A percentile compares a stretch with the other conserved stretches of the same genome.
Conservation (phyloP, 2,888 invertebrate species). For the Drosophila infuscata region DNA sequence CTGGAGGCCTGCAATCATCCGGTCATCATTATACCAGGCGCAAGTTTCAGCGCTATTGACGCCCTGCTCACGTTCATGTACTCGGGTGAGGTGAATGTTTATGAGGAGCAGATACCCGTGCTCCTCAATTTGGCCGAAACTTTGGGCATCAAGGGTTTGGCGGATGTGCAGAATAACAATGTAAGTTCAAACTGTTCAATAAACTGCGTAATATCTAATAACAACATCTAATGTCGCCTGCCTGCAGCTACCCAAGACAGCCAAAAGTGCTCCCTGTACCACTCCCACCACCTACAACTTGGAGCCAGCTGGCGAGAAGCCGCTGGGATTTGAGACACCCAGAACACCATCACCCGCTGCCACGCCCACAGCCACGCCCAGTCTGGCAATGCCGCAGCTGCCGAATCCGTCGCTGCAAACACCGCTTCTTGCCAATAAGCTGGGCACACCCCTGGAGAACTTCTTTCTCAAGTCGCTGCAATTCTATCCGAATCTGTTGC, state of each 20-base stretch:
- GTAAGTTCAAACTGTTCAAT: conserved; percentile 85
- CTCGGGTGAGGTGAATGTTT: conserved; percentile 94
- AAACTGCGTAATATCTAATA: background rate
- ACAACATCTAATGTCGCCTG: background rate
- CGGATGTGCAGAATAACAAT: conserved; percentile 89
- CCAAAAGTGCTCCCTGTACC: conserved; percentile 57
- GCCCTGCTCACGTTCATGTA: conserved; percentile 95
- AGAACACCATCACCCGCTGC: conserved; percentile 60
- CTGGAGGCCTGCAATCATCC: conserved; percentile 84
- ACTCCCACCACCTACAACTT: conserved; percentile 40
- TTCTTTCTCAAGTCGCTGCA: conserved; percentile 85
- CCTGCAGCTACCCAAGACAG: conserved; percentile 73
- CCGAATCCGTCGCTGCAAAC: conserved; percentile 59
- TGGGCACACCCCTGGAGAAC: conserved; percentile 83
- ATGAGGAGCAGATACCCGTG: conserved; percentile 91
- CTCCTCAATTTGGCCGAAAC: conserved; percentile 92
- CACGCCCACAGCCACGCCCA: conserved; percentile 56
- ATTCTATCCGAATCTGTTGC: conserved; percentile 84
- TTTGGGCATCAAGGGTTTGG: conserved; percentile 92
- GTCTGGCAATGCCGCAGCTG: conserved; percentile 55
- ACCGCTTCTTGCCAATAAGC: conserved; percentile 70
- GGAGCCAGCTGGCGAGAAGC: conserved; percentile 56
- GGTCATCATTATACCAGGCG: conserved; percentile 85
- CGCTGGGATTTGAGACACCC: conserved; percentile 49
- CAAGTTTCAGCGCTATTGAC: conserved; percentile 85